Evolutionary conservation across 1,140 invertebrate species (phyloP).

Genomic region (Fopius arisanus): DNA sequence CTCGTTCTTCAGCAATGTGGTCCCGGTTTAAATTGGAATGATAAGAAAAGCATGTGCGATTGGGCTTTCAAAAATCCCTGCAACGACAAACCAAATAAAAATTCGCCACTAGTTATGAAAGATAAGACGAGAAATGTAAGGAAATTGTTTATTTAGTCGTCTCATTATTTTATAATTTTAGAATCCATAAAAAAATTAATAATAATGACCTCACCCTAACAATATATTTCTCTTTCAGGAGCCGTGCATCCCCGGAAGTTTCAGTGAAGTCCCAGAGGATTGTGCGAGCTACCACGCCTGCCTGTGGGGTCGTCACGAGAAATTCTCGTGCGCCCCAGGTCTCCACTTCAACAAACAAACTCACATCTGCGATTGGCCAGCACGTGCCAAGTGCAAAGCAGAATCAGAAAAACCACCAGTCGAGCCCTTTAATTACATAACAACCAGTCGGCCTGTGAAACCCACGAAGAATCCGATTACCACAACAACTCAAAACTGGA

Average conservation of each 20-base stretch:
- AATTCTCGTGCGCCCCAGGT: slow-evolving; percentile 76
- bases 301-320: slow-evolving; percentile 78
- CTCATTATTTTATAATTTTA: too few species aligned
- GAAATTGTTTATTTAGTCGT: too few species aligned
- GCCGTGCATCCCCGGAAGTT: slow-evolving; percentile 72
- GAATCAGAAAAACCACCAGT: slow-evolving; percentile 14
- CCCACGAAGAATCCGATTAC: slow-evolving; percentile 43
- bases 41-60: slow-evolving; percentile 72
- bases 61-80: slow-evolving; percentile 68
- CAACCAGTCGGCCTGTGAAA: slow-evolving; percentile 50
- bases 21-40: slow-evolving; percentile 75
- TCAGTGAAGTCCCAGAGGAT: slow-evolving; percentile 71
- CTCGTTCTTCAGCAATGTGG: slow-evolving; percentile 73
- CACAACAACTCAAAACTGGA: slow-evolving; percentile 43
- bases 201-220: too few species aligned
- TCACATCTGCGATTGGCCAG: slow-evolving; percentile 82
- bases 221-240: slow-evolving; percentile 37
- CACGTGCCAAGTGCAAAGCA: slow-evolving; percentile 71
- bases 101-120: slow-evolving; percentile 34
- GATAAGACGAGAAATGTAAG: slow-evolving; percentile 26
- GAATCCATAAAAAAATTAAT: too few species aligned
- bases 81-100: slow-evolving; percentile 38
- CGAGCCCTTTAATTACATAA: slow-evolving; percentile 15
- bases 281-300: slow-evolving; percentile 81
- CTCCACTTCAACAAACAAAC: slow-evolving; percentile 80